Evolutionary conservation across 2,888 invertebrate species (phyloP).

Genomic region (Pristionchus maxplancki): DNA sequence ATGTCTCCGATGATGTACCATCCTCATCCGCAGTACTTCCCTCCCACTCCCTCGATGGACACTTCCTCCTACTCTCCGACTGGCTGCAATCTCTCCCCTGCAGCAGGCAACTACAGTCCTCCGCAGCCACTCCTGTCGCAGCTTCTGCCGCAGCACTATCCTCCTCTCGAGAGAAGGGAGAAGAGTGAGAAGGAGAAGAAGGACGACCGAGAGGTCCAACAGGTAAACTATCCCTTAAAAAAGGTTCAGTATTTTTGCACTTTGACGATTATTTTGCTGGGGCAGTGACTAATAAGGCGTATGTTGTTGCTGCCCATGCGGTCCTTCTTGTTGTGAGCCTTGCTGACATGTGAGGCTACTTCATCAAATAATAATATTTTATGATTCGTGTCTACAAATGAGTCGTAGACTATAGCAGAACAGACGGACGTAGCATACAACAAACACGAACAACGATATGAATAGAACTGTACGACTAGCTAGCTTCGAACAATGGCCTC

Average conservation of each 20-base stretch:
- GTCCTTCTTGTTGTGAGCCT: not conserved
- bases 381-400: slow-evolving; percentile 4
- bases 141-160: slow-evolving; percentile 13
- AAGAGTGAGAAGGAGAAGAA: not conserved
- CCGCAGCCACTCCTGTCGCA: not conserved
- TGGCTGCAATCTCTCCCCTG: not conserved
- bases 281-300: too few species aligned
- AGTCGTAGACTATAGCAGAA: not conserved
- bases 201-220: not conserved
- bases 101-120: not conserved
- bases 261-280: too few species aligned
- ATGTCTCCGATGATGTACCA: slow-evolving; percentile 18
- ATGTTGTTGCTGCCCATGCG: not conserved
- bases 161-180: not conserved
- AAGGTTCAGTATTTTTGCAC: too few species aligned
- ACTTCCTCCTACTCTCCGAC: not conserved
- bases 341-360: not conserved
- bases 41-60: slow-evolving; percentile 37
- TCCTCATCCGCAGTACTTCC: not conserved
- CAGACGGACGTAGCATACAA: not conserved
- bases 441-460: not conserved
- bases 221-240: not conserved
- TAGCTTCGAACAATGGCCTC: too few species aligned
- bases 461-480: not conserved
- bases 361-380: not conserved